These are phyloP conservation scores for Strigamia maritima DNA, from an alignment of 2,888 invertebrate genomes.

Conservation along the genomic window DNA sequence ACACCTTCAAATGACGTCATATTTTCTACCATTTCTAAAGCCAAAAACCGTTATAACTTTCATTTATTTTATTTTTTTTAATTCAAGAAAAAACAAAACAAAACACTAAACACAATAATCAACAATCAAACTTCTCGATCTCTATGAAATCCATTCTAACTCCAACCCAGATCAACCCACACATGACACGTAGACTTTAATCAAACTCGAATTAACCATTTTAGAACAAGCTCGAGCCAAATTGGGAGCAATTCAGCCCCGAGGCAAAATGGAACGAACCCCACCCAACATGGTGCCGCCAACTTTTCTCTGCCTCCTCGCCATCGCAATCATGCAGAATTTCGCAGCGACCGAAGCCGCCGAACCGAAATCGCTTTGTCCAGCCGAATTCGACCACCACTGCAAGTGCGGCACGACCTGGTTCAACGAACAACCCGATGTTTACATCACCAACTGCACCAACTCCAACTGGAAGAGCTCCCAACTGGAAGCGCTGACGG, in stretches of 20 bases:
- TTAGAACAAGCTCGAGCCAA: not conserved
- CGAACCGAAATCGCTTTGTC: not conserved
- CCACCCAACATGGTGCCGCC: constrained; percentile 4
- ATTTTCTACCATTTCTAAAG: too few species aligned
- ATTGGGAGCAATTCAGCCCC: constrained; percentile 10
- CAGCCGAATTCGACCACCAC: not conserved
- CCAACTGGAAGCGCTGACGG: not conserved
- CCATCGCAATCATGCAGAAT: not conserved
- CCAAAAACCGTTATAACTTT: too few species aligned
- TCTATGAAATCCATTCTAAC: too few species aligned
- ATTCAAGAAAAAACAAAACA: too few species aligned
- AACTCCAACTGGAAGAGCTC: not conserved
- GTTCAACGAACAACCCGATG: not conserved
- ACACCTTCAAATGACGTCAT: too few species aligned
- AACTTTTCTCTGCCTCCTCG: not conserved
- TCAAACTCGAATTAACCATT: not conserved
- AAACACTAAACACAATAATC: too few species aligned
- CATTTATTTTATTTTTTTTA: too few species aligned
- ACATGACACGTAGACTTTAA: not conserved
- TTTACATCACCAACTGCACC: constrained; percentile 11
- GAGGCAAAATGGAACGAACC: constrained; percentile 13
- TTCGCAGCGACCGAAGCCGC: too few species aligned
- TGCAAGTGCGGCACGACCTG: not conserved
- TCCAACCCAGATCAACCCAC: not conserved
- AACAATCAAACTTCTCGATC: too few species aligned